Evolutionary conservation across 92 coral and sea anemone species (phyloP).

Genomic region (Bergia sp.): DNA sequence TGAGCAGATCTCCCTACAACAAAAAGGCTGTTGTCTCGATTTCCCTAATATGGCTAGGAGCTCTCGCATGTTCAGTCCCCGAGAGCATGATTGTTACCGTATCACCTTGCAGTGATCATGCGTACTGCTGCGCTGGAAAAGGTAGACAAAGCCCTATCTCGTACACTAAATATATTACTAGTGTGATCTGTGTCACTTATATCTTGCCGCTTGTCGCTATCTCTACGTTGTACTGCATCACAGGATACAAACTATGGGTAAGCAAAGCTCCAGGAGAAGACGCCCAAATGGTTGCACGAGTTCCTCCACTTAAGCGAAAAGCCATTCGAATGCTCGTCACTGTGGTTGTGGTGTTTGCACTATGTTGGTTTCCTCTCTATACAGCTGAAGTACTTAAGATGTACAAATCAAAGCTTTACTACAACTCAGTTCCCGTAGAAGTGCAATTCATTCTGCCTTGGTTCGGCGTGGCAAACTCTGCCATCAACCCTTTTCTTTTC

Average conservation of each 20-base stretch:
- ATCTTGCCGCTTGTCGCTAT: conserved; percentile 63
- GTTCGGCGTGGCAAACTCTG: conserved; percentile 81
- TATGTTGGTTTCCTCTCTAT: conserved; percentile 87
- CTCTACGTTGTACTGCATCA: conserved; percentile 55
- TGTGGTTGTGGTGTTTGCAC: conserved; percentile 70
- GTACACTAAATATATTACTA: conserved; percentile 47
- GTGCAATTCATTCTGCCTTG: conserved; percentile 64
- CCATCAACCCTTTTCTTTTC: conserved; percentile 79
- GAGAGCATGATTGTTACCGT: conserved; percentile 62
- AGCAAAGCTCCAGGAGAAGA: conserved; percentile 70
- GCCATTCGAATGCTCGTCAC: conserved; percentile 80
- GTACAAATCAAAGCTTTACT: conserved; percentile 49
- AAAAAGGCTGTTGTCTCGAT: conserved; percentile 40
- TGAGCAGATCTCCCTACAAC: conserved; percentile 54
- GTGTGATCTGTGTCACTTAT: conserved; percentile 58
- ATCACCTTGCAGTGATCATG: conserved; percentile 11
- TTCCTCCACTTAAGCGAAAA: conserved; percentile 56
- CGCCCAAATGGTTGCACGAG: conserved; percentile 39
- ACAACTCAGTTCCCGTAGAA: conserved; percentile 52
- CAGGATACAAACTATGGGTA: conserved; percentile 71
- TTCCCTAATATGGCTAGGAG: conserved; percentile 57
- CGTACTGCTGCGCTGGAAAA: conserved; percentile 47
- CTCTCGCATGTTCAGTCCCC: conserved; percentile 65
- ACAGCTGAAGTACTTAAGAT: conserved; percentile 63
- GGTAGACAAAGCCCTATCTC: conserved; percentile 62